These are phyloP conservation scores for Chrysogorgia sp. DNA, from an alignment of 92 coral and sea anemone species.

Conservation along the genomic window DNA sequence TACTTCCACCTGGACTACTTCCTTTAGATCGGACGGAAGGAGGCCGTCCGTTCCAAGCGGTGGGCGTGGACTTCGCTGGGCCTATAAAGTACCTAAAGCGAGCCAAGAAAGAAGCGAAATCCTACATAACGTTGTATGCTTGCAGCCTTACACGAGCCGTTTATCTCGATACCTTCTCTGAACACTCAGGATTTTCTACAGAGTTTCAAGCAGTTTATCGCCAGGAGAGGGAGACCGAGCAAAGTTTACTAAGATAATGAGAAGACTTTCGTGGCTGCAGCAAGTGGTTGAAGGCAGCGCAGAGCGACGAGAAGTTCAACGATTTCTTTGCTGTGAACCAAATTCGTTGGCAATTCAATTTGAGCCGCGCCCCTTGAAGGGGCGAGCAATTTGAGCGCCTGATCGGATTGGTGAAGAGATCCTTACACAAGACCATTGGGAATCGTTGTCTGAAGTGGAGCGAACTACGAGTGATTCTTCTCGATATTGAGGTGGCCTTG, in stretches of 20 bases:
- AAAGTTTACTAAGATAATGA: neutral
- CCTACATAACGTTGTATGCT: no score
- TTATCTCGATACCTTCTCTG: constrained; percentile 1
- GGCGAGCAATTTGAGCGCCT: constrained; percentile 9
- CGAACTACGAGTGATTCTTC: constrained; percentile 1
- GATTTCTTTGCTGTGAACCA: neutral
- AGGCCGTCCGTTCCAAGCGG: neutral
- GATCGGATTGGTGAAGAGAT: constrained; percentile 9
- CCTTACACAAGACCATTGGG: constrained; percentile 2
- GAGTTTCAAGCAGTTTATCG: constrained; percentile 13
- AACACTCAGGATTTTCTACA: neutral
- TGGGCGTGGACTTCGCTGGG: constrained; percentile 2
- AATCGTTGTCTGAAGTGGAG: neutral
- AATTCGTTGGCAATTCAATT: constrained; percentile 6
- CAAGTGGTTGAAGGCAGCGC: neutral
- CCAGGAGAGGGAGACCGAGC: constrained; percentile 3
- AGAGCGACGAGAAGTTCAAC: neutral
- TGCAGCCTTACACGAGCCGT: neutral
- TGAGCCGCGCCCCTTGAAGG: constrained; percentile 25
- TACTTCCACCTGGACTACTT: neutral
- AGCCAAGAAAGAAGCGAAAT: neutral
- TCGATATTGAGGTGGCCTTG: neutral
- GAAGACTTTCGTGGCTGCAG: constrained; percentile 13
- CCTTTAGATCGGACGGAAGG: no score
- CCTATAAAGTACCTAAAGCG: neutral